phyloP scores from a whole-genome alignment of 92 coral and sea anemone genomes.

The Zoanthus sansibaricus region DNA sequence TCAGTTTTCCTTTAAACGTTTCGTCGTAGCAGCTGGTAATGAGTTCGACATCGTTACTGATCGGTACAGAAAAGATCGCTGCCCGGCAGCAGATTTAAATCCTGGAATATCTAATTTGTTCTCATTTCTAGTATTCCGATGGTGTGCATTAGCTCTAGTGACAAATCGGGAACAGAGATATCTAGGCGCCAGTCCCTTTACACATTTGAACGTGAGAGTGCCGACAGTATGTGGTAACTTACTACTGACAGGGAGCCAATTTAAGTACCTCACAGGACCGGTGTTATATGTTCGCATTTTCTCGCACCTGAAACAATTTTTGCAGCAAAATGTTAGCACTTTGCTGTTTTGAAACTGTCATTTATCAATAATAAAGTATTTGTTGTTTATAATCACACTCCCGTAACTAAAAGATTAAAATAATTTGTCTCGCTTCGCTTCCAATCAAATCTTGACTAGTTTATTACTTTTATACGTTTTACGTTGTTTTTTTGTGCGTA shows the following conservation, averaged over 20 bases:
- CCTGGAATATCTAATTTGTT: background rate
- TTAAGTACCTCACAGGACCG: background rate
- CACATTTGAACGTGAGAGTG: slow-evolving; percentile 28
- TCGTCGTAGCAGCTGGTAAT: background rate
- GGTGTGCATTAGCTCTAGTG: background rate
- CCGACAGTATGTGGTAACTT: background rate
- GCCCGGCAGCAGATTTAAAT: background rate
- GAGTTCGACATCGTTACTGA: background rate
- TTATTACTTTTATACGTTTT: no score
- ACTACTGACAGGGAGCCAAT: slow-evolving; percentile 23
- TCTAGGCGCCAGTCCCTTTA: slow-evolving; percentile 21
- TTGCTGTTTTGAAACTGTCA: background rate
- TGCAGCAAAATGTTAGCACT: background rate
- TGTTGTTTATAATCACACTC: no score
- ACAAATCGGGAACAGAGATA: slow-evolving; percentile 5
- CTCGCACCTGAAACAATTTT: background rate
- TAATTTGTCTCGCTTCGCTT: no score
- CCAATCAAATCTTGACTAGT: no score
- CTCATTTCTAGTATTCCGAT: background rate
- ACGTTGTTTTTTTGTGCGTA: no score
- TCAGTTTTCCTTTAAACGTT: background rate
- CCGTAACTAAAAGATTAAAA: no score
- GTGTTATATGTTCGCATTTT: background rate
- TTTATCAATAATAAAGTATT: no score
- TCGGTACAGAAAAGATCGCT: background rate